Conservation (phyloP, 1,140 invertebrate genomes). For the Amyelois transitella region DNA sequence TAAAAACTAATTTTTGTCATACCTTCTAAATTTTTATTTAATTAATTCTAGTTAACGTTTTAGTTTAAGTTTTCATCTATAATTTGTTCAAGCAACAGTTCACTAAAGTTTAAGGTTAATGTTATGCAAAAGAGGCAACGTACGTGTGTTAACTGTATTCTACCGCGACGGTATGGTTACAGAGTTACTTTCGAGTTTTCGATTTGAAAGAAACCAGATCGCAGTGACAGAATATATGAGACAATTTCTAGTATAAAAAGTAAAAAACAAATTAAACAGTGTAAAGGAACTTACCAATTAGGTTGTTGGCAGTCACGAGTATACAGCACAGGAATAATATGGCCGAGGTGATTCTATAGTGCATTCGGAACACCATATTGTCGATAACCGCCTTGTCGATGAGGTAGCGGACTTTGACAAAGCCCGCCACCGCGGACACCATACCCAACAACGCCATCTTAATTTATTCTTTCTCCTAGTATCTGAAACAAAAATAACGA, state of each 20-base stretch:
- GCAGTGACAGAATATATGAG: neutral
- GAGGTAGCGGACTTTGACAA: slow-evolving; percentile 89
- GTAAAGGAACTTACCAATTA: slow-evolving; percentile 82
- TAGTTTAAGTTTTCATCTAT: neutral
- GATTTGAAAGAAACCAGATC: neutral
- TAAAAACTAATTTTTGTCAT: neutral
- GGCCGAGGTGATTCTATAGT: slow-evolving; percentile 91
- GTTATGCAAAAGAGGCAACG: slow-evolving; percentile 1
- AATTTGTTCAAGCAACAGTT: neutral
- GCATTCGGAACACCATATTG: slow-evolving; percentile 91
- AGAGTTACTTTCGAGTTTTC: neutral
- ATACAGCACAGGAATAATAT: slow-evolving; percentile 91
- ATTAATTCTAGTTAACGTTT: too few relatives aligned
- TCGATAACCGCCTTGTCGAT: slow-evolving; percentile 91
- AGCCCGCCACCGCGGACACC: slow-evolving; percentile 88
- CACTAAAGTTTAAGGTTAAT: slow-evolving; percentile 5
- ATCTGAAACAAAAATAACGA: slow-evolving; percentile 56
- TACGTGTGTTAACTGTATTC: neutral
- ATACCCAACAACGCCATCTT: slow-evolving; percentile 88
- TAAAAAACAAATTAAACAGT: neutral
- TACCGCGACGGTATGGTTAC: neutral
- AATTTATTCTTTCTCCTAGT: slow-evolving; percentile 24
- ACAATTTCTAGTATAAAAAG: neutral
- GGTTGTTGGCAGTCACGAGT: slow-evolving; percentile 90
- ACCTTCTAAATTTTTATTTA: too few relatives aligned